A percentile compares a stretch with the other conserved stretches of the same genome.
Evolutionary conservation across 1,140 invertebrate species (phyloP).

Genomic region (Idris sp.): DNA sequence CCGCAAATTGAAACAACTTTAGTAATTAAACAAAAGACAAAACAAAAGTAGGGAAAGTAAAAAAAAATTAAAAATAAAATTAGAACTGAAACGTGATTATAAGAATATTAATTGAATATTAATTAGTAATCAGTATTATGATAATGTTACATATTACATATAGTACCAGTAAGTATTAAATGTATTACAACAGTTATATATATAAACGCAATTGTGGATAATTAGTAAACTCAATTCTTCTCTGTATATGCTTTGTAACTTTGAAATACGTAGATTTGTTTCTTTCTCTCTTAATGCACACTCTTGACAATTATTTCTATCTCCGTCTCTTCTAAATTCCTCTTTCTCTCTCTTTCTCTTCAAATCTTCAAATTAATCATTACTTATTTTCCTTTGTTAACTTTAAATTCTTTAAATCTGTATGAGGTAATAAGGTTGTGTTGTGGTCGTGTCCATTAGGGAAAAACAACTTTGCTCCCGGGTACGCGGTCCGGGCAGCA

Average conservation of each 20-base stretch:
- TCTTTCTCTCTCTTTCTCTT: slow-evolving; percentile 13
- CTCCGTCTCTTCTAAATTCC: slow-evolving; percentile 15
- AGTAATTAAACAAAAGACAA: slow-evolving; percentile 9
- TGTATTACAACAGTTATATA: slow-evolving; percentile 69
- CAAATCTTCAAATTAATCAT: too few species aligned
- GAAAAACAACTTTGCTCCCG: too few species aligned
- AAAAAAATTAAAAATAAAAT: slow-evolving; percentile 35
- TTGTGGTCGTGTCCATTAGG: too few species aligned
- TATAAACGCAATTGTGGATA: slow-evolving; percentile 74
- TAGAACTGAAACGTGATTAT: slow-evolving; percentile 44
- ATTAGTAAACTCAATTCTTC: slow-evolving; percentile 73
- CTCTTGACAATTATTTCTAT: slow-evolving; percentile 56
- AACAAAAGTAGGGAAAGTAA: background rate
- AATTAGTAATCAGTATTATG: slow-evolving; percentile 59
- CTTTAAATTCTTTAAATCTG: slow-evolving; percentile 75
- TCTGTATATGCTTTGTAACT: slow-evolving; percentile 75
- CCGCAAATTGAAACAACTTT: too few species aligned
- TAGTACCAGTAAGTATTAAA: slow-evolving; percentile 60
- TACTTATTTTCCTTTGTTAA: slow-evolving; percentile 55
- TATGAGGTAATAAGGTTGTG: slow-evolving; percentile 78
- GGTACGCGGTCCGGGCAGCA: too few species aligned
- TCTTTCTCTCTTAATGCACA: slow-evolving; percentile 43
- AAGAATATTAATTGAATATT: slow-evolving; percentile 58
- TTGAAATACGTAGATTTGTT: slow-evolving; percentile 75
- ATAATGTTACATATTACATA: slow-evolving; percentile 60